Evolutionary conservation across 2,888 invertebrate genomes (phyloP).

Genomic region (Augiades crinisus): DNA sequence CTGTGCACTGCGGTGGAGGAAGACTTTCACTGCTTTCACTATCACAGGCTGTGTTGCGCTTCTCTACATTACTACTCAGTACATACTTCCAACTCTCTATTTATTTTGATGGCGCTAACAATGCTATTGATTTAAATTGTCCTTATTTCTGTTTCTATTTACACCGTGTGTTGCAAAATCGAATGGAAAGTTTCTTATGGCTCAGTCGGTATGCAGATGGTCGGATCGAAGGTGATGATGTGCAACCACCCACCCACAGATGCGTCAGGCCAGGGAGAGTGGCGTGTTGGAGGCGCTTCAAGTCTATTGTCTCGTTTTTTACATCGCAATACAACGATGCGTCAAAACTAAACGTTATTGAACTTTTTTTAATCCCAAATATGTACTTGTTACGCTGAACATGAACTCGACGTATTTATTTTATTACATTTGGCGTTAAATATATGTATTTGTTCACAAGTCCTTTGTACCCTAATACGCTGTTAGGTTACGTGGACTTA

Average conservation of each 20-base stretch:
- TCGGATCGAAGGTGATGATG: conserved; percentile 60
- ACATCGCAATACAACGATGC: conserved; percentile 15
- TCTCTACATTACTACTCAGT: conserved; percentile 51
- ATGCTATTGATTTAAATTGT: conserved; percentile 65
- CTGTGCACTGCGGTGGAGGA: conserved; percentile 38
- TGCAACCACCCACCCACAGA: conserved; percentile 69
- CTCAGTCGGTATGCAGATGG: conserved; percentile 55
- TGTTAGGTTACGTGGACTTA: too few species aligned
- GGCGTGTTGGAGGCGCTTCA: conserved; percentile 62
- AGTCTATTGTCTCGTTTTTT: conserved; percentile 52
- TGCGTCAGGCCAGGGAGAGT: conserved; percentile 48
- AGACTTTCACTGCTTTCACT: conserved; percentile 79
- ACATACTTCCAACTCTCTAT: conserved; percentile 65
- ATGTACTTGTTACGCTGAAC: too few species aligned
- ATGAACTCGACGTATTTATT: background rate
- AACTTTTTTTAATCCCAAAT: background rate
- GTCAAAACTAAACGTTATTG: conserved; percentile 19
- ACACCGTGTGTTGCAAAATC: conserved; percentile 61
- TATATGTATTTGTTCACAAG: too few species aligned
- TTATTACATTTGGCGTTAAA: background rate
- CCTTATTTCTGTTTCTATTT: conserved; percentile 60
- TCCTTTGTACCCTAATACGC: background rate
- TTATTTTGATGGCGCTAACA: conserved; percentile 68
- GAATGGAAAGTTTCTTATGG: conserved; percentile 68
- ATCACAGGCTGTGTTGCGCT: conserved; percentile 54